A percentile compares a stretch with the other conserved stretches of the same genome.
Evolutionary conservation across 2,888 invertebrate species (phyloP).

Genomic region (Ectemnius cavifrons): DNA sequence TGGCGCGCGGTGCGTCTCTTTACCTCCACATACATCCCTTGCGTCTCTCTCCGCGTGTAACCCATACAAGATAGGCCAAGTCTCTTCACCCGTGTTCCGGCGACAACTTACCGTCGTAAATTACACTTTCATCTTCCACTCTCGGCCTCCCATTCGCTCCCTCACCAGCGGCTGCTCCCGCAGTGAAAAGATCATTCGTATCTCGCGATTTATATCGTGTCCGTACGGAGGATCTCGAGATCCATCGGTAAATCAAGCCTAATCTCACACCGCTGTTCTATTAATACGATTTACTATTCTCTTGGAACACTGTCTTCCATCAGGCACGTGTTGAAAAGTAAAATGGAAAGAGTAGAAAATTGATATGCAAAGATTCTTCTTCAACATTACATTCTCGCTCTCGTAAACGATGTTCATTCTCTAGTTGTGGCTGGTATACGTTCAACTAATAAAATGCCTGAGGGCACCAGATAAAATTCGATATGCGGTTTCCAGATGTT

Average conservation of each 20-base stretch:
- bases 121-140: constrained; percentile 45
- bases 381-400: no score
- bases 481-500: constrained; percentile 61
- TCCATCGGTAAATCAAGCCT: neutral
- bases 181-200: neutral
- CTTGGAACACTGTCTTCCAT: no score
- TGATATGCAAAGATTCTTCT: no score
- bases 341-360: no score
- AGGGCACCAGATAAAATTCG: constrained; percentile 48
- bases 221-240: neutral
- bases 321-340: no score
- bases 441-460: constrained; percentile 35
- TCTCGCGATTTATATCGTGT: neutral
- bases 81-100: constrained; percentile 17
- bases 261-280: neutral
- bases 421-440: constrained; percentile 1
- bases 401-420: neutral
- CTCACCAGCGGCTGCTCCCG: neutral
- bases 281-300: no score
- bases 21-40: no score
- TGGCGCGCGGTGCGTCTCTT: no score
- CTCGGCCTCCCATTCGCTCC: constrained; percentile 6
- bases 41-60: no score
- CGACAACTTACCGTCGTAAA: constrained; percentile 48
- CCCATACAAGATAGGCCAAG: neutral